Conservation (phyloP, 2,888 invertebrate species). For the Lampropteryx suffumata region DNA sequence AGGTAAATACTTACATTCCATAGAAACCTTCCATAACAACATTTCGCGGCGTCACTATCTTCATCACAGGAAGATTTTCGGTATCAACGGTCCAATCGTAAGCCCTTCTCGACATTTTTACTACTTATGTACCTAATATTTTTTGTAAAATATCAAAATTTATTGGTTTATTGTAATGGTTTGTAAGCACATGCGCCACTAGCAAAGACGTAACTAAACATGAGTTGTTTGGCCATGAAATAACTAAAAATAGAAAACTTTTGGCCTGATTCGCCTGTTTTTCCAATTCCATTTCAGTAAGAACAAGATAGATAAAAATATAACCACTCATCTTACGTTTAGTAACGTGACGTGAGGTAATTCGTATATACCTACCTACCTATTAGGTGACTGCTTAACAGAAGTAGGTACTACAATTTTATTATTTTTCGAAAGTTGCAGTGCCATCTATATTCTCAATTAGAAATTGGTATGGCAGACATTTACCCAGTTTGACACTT, state of each 20-base stretch:
- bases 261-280: slow-evolving; percentile 16
- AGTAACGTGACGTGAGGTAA: too few species aligned
- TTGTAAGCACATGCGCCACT: slow-evolving; percentile 1
- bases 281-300: background rate
- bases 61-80: slow-evolving; percentile 66
- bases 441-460: background rate
- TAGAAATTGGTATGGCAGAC: background rate
- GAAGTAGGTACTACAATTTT: too few species aligned
- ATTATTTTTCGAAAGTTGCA: background rate
- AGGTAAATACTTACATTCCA: slow-evolving; percentile 60
- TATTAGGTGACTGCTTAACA: too few species aligned
- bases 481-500: too few species aligned
- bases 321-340: too few species aligned
- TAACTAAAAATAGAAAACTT: slow-evolving; percentile 28
- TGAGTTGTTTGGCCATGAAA: slow-evolving; percentile 25
- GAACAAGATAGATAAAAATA: too few species aligned
- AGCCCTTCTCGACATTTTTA: slow-evolving; percentile 50
- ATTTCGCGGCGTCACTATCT: slow-evolving; percentile 62
- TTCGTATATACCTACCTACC: too few species aligned
- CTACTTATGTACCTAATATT: too few species aligned
- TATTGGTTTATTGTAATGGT: too few species aligned
- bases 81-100: slow-evolving; percentile 64
- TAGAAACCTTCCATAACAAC: slow-evolving; percentile 58
- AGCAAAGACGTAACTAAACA: slow-evolving; percentile 1
- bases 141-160: background rate